Evolutionary conservation across 2,113 vertebrate genomes (phyloP), one percentile per base, ranked within the genome.

Genomic region (Erpornis zantholeuca): DNA sequence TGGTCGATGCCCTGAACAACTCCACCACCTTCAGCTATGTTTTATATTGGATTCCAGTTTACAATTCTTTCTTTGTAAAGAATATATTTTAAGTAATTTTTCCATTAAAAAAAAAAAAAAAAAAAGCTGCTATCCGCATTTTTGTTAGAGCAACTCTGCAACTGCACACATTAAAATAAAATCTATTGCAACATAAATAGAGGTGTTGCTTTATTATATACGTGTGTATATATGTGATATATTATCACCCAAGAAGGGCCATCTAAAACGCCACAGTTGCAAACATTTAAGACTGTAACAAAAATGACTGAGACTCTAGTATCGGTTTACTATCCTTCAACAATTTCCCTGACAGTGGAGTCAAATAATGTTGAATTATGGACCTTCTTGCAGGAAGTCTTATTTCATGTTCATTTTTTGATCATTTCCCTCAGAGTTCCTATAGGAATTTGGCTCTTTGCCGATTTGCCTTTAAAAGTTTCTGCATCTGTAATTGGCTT

Each of bases 361-460:
- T 98, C 96, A 98, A 98, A 98, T 98, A 98, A 98, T 97, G 92
- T 97, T 98, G 98, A 98, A 97, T 98, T 98, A 98, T 97, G 95
- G 97, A 96, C 97, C 79, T 94, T 96, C 97, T 97, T 88, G 96
- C 92, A 97, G 97, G 97, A 98, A 98, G 96, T 96, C 96, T 98
- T 98, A 98, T 97, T 98, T 98, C 92, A 97, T 92, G 95, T 97
- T 98, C 96, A 89, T 97, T 98, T 98, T 97, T 98, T 98, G 86
- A 98, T 97, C 95, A 59, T 96, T 97, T 97, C 92, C 92, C 95
- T 97, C 83, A 80, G 80, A 82, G 96, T 83, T 94, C 95, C 96
- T 98, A 97, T 96, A 97, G 93, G 94, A 98, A 98, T 97, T 88
- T 98, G 97, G 95, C 96, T 54, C 15, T 49, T 88, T 42, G 95